A percentile compares a stretch with the other conserved stretches of the same genome.
Evolutionary conservation across 92 coral and sea anemone species (phyloP).

Genomic region (Ricordea florida): DNA sequence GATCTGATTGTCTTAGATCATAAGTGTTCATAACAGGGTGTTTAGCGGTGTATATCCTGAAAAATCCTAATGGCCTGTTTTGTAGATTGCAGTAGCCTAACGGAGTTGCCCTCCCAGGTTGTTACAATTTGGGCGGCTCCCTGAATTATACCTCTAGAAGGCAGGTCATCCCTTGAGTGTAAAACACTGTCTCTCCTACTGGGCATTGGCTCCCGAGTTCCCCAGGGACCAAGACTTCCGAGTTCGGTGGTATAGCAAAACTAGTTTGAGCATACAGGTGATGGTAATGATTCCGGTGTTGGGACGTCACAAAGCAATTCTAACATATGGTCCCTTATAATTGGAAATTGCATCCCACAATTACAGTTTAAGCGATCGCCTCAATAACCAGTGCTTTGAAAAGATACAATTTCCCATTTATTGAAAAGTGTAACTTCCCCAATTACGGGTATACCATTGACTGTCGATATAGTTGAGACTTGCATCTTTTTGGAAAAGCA

Average conservation of each 20-base stretch:
- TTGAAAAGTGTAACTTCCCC: neutral
- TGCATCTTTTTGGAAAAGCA: too few species aligned
- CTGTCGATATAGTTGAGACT: neutral
- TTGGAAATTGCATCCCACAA: neutral
- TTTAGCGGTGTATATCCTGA: neutral
- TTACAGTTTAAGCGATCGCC: neutral
- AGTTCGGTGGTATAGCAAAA: conserved; percentile 1
- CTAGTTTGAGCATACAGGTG: neutral
- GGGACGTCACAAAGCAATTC: too few species aligned
- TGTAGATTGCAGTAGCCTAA: conserved; percentile 34
- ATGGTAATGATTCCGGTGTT: too few species aligned
- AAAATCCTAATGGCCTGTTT: conserved; percentile 5
- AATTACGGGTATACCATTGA: neutral
- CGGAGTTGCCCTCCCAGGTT: neutral
- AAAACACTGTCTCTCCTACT: neutral
- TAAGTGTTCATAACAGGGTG: conserved; percentile 12
- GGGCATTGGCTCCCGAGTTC: neutral
- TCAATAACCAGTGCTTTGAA: neutral
- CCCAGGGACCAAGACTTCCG: conserved; percentile 28
- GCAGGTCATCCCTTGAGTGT: neutral
- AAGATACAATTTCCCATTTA: neutral
- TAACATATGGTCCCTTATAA: neutral
- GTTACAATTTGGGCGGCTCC: conserved; percentile 25
- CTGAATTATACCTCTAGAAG: neutral
- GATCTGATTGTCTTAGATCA: neutral